phyloP scores from a whole-genome alignment of 2,797 vertebrate species.

The Fringilla coelebs region DNA sequence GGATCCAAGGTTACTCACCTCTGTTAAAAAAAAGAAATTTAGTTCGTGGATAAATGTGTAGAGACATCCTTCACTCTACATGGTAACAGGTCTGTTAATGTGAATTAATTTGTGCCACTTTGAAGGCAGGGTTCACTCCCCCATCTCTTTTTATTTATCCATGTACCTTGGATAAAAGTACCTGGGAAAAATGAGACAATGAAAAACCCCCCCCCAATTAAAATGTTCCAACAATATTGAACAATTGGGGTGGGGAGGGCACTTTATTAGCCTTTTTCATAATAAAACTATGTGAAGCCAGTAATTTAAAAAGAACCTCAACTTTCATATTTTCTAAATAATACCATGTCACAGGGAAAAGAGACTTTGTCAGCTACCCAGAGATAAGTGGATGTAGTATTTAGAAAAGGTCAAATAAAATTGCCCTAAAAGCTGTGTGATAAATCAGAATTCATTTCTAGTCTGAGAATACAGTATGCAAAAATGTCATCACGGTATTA shows the following conservation, averaged over 20 bases:
- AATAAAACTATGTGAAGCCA: not conserved
- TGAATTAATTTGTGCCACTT: not conserved
- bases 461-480: slow-evolving; percentile 9
- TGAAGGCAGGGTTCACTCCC: not conserved
- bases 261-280: not conserved
- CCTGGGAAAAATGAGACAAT: not conserved
- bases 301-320: slow-evolving; percentile 2
- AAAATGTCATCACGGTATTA: slow-evolving; percentile 28
- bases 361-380: not conserved
- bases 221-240: not conserved
- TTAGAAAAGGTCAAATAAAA: slow-evolving; percentile 60
- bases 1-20: not conserved
- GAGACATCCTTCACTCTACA: rapidly evolving
- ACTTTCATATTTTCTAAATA: slow-evolving; percentile 28
- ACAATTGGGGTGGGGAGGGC: not conserved
- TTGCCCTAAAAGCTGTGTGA: slow-evolving; percentile 21
- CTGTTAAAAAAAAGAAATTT: not conserved
- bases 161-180: not conserved
- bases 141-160: not conserved
- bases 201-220: not conserved
- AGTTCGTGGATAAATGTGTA: not conserved
- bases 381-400: slow-evolving; percentile 10
- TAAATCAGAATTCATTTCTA: slow-evolving; percentile 38
- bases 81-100: not conserved
- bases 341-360: not conserved